Evolutionary conservation across 2,113 vertebrate species (phyloP).

Genomic region (Emydura subglobosa): DNA sequence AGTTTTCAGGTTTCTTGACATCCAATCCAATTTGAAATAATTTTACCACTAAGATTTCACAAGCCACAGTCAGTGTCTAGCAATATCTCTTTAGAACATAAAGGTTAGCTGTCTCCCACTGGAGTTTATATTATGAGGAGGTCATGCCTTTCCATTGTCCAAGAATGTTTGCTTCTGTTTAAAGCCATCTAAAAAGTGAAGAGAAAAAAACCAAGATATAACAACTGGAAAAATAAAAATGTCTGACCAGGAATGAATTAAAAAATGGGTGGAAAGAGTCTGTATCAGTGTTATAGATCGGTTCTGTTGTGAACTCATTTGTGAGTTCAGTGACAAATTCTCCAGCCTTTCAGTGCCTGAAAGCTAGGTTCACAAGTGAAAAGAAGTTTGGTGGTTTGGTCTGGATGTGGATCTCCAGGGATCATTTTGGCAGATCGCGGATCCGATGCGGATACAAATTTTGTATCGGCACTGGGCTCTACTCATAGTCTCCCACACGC

Average conservation of each 20-base stretch:
- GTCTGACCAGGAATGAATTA: not conserved
- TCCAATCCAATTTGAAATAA: slow-evolving; percentile 25
- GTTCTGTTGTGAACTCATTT: not conserved
- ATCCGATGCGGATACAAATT: too few species aligned
- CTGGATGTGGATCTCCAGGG: too few species aligned
- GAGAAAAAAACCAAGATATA: not conserved
- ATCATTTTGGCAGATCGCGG: too few species aligned
- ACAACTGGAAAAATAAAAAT: not conserved
- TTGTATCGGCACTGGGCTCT: too few species aligned
- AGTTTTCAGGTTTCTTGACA: not conserved
- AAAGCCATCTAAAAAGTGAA: not conserved
- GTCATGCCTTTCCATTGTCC: not conserved
- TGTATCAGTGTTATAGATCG: not conserved
- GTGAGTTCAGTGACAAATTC: not conserved
- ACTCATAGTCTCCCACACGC: not conserved
- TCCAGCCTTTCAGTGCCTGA: not conserved
- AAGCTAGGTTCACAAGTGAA: not conserved
- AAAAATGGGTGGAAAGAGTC: not conserved
- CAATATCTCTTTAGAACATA: not conserved
- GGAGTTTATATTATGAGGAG: not conserved
- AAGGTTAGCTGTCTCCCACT: not conserved
- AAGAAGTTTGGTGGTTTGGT: too few species aligned
- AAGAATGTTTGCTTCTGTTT: not conserved
- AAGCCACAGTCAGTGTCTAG: not conserved
- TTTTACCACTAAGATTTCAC: slow-evolving; percentile 3